A percentile compares a stretch with the other conserved stretches of the same genome.
These are phyloP conservation scores for Amphipoea lucens DNA, from an alignment of 2,888 invertebrate genomes.

Conservation along the genomic window DNA sequence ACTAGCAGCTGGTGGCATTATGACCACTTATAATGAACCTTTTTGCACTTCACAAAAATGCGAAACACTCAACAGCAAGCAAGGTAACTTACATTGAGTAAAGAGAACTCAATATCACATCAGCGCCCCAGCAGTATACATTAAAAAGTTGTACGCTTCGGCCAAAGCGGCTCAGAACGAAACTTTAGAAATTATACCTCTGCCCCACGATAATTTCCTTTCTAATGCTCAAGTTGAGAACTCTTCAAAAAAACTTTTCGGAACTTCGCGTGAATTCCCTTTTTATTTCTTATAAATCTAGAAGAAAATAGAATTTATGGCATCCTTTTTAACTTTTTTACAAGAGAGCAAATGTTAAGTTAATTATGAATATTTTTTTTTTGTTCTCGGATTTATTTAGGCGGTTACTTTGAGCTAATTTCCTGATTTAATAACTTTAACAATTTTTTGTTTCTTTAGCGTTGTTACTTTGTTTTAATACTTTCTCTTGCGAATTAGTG, in stretches of 20 bases:
- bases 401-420: constrained; percentile 38
- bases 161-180: constrained; percentile 67
- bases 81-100: constrained; percentile 25
- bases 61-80: neutral
- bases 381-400: constrained; percentile 52
- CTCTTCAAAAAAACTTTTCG: constrained; percentile 77
- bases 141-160: constrained; percentile 71
- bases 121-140: constrained; percentile 61
- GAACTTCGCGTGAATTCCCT: constrained; percentile 73
- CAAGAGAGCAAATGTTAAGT: constrained; percentile 65
- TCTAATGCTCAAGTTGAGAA: constrained; percentile 82
- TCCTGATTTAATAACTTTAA: constrained; percentile 26
- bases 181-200: constrained; percentile 83
- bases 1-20: neutral
- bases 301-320: constrained; percentile 79
- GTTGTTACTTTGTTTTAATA: neutral
- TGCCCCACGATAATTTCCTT: constrained; percentile 83
- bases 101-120: constrained; percentile 54
- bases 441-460: neutral
- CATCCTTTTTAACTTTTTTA: constrained; percentile 71
- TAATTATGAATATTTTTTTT: constrained; percentile 65
- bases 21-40: neutral
- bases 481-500: neutral
- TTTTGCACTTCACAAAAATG: neutral
- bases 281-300: constrained; percentile 79